Percentiles rank a stretch among this genome's conserved stretches.
phyloP scores from a whole-genome alignment of 2,888 invertebrate species.

The Stenodema calcarata region DNA sequence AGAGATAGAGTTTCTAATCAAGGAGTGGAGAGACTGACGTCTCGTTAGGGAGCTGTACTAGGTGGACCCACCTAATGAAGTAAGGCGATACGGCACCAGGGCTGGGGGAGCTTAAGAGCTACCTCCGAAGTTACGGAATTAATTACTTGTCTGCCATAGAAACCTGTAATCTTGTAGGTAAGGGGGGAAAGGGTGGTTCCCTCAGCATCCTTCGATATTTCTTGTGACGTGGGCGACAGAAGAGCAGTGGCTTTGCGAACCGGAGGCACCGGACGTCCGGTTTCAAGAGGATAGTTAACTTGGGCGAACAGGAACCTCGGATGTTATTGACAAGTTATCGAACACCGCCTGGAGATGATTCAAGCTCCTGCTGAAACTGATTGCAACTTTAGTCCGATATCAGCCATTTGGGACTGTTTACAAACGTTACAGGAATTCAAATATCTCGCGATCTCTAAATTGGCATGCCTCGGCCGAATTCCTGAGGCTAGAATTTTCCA shows the following conservation, averaged over 20 bases:
- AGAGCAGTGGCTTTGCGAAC: background rate
- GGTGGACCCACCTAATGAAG: slow-evolving; percentile 47
- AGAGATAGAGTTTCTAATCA: slow-evolving; percentile 46
- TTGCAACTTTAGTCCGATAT: too few relatives aligned
- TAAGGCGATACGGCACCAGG: slow-evolving; percentile 49
- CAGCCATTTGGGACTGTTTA: too few relatives aligned
- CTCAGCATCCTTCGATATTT: slow-evolving; percentile 20
- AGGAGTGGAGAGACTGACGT: slow-evolving; percentile 33
- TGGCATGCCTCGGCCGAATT: too few relatives aligned
- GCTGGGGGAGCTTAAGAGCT: background rate
- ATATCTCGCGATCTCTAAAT: too few relatives aligned
- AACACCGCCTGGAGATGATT: background rate
- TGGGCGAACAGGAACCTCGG: background rate
- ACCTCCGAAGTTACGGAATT: slow-evolving; percentile 23
- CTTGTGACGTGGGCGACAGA: background rate
- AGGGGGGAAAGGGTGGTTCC: background rate
- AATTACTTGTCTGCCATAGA: slow-evolving; percentile 42
- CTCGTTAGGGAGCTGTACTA: slow-evolving; percentile 39
- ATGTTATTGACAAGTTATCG: background rate
- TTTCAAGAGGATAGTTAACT: background rate
- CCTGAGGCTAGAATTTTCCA: too few relatives aligned
- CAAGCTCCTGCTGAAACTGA: background rate
- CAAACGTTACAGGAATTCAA: too few relatives aligned
- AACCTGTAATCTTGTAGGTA: slow-evolving; percentile 48
- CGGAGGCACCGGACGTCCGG: background rate